Conservation (phyloP, 1,140 invertebrate species). For the Steinernema khuongi region DNA sequence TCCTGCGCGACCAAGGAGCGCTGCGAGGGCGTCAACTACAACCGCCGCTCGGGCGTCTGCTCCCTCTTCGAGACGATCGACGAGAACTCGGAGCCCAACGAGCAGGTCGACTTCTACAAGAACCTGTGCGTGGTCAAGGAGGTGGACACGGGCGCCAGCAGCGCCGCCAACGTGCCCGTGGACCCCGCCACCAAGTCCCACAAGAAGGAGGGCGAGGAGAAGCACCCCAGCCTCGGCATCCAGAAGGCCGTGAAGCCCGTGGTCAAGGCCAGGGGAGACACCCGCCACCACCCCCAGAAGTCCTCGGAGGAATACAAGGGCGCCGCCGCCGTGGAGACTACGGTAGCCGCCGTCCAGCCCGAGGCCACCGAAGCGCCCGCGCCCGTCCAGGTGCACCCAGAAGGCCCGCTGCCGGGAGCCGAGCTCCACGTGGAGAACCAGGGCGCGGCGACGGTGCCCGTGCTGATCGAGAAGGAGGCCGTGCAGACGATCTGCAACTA, state of each 20-base stretch:
- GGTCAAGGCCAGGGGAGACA: slow-evolving; percentile 35
- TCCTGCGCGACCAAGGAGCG: slow-evolving; percentile 40
- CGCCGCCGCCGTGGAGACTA: background rate
- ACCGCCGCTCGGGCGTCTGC: slow-evolving; percentile 53
- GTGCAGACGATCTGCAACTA: slow-evolving; percentile 59
- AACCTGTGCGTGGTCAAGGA: slow-evolving; percentile 56
- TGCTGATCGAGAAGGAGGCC: slow-evolving; percentile 43
- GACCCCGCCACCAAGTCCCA: slow-evolving; percentile 21
- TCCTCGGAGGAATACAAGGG: background rate
- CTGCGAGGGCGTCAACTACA: slow-evolving; percentile 58
- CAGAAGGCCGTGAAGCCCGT: slow-evolving; percentile 38
- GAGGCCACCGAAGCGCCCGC: background rate
- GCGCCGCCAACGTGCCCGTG: slow-evolving; percentile 52
- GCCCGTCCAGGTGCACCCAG: background rate
- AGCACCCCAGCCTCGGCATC: slow-evolving; percentile 3
- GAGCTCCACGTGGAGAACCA: background rate
- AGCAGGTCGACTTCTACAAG: slow-evolving; percentile 56
- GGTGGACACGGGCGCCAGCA: slow-evolving; percentile 34
- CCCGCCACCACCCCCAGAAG: slow-evolving; percentile 26
- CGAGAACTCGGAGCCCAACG: slow-evolving; percentile 40
- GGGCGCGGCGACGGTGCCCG: slow-evolving; percentile 39
- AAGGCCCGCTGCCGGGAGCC: background rate
- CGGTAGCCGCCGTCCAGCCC: background rate
- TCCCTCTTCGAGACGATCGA: slow-evolving; percentile 49
- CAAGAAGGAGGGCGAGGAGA: slow-evolving; percentile 18